Base-by-base conservation (phyloP, 2,888 invertebrate genomes). In the Agapetus fuscipes region DNA sequence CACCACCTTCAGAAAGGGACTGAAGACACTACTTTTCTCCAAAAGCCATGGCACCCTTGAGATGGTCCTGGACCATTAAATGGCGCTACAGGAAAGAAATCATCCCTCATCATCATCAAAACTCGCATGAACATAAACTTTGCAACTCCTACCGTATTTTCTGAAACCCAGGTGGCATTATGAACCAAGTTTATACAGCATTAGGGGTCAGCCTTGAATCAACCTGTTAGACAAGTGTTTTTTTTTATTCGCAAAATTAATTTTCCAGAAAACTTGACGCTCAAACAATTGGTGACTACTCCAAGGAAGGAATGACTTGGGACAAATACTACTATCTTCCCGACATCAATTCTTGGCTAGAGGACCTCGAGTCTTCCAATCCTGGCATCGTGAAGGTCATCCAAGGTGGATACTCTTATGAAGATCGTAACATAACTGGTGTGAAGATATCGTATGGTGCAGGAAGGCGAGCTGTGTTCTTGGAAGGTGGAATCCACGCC, bases 401-500 rank as follows among this genome's bases (percentile, higher is more conserved):
- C n/a, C 56, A 56, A 34, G 62, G 56, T 24, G 71, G 71, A 7
- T 54, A 51, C 28, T 58, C 68, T 2, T 66, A 63, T 49, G 64
- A 76, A 51, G 62, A 64, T 1, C 62, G 71, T 17, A 50, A 61
- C 1, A 68, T 72, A 47, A 55, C 61, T 43, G 72, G 72, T 1
- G 56, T 80, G 3, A 76, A 75, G 30, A 65, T 69, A 33, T 56
- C 64, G 1, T 54, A 64, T 12, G 53, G 58, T 0, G 47, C 55
- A 16, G 54, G 57, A 9, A 53, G 48, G 2, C 56, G 56, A 2
- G 58, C 54, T 0, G 57, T 68, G 28, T 53, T 66, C 26, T 51
- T 69, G 0, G 61, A 64, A 52, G 66, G 61, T 20, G 76, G 75
- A 27, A 81, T 83, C 50, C 73, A 84, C 44, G 83, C 76, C 0